Evolutionary conservation across 2,797 vertebrate species (phyloP).

Genomic region (Mormyrus proboscirostris): DNA sequence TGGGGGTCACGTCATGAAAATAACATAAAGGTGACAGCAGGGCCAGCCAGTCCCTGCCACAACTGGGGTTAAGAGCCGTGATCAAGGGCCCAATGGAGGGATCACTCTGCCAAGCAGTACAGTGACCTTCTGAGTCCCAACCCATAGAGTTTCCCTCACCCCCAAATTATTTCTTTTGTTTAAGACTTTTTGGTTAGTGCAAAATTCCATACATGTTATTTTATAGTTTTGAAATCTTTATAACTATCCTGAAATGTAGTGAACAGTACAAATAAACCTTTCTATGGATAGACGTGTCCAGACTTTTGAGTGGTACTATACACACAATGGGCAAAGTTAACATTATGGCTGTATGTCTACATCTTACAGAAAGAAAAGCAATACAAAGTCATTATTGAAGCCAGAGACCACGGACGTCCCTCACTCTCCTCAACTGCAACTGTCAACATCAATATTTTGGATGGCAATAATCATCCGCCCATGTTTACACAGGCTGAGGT

Average conservation of each 20-base stretch:
- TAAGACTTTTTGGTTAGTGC: neutral
- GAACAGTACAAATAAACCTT: neutral
- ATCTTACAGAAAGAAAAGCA: conserved; percentile 50
- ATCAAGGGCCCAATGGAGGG: neutral
- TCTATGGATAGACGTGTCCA: neutral
- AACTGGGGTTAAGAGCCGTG: neutral
- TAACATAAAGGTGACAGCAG: neutral
- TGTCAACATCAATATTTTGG: conserved; percentile 50
- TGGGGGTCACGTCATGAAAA: no score
- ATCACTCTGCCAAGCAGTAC: neutral
- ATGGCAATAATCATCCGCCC: conserved; percentile 67
- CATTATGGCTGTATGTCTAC: neutral
- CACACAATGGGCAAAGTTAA: neutral
- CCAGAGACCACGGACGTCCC: conserved; percentile 56
- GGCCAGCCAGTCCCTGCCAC: neutral
- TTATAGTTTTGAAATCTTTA: neutral
- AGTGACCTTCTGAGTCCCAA: neutral
- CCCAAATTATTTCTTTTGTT: neutral
- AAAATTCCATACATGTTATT: neutral
- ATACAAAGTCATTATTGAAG: conserved; percentile 56
- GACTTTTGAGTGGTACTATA: neutral
- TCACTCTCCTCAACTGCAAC: conserved; percentile 51
- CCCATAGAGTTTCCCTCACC: neutral
- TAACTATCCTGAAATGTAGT: neutral
- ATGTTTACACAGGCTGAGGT: conserved; percentile 48